Conservation (phyloP, 2,113 vertebrate genomes). For the Gallinago jamesoni region DNA sequence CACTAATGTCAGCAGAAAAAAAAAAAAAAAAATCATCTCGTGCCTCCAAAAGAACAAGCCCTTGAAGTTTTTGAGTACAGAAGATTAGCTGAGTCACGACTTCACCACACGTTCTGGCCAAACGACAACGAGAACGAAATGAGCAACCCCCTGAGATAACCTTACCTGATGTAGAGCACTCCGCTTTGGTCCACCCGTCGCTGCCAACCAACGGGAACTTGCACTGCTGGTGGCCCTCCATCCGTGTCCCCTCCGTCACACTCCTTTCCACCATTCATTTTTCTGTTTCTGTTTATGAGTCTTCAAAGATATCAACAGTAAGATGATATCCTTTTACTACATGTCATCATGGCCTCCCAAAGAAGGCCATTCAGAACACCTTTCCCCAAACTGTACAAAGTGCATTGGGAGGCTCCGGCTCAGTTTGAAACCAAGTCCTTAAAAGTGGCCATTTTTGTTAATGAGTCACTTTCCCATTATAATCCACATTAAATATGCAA, state of each 20-base stretch:
- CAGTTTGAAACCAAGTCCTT: slow-evolving; percentile 86
- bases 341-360: slow-evolving; percentile 86
- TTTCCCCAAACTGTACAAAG: slow-evolving; percentile 77
- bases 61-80: fast-evolving
- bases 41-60: fast-evolving
- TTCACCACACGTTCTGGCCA: fast-evolving
- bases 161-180: slow-evolving; percentile 93
- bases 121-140: fast-evolving
- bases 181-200: slow-evolving; percentile 87
- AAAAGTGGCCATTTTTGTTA: slow-evolving; percentile 82
- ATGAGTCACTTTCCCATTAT: slow-evolving; percentile 83
- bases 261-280: slow-evolving; percentile 99
- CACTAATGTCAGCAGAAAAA: neutral
- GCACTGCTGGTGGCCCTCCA: slow-evolving; percentile 85
- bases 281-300: slow-evolving; percentile 87
- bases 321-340: slow-evolving; percentile 83
- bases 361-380: slow-evolving; percentile 75
- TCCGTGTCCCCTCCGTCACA: slow-evolving; percentile 89
- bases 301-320: slow-evolving; percentile 91
- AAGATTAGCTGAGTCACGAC: fast-evolving
- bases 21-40: fast-evolving
- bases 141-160: neutral
- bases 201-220: slow-evolving; percentile 98
- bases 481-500: slow-evolving; percentile 81
- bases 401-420: slow-evolving; percentile 82